These are phyloP conservation scores for Ophion ventricosus DNA, from an alignment of 2,888 invertebrate species.

Conservation along the genomic window DNA sequence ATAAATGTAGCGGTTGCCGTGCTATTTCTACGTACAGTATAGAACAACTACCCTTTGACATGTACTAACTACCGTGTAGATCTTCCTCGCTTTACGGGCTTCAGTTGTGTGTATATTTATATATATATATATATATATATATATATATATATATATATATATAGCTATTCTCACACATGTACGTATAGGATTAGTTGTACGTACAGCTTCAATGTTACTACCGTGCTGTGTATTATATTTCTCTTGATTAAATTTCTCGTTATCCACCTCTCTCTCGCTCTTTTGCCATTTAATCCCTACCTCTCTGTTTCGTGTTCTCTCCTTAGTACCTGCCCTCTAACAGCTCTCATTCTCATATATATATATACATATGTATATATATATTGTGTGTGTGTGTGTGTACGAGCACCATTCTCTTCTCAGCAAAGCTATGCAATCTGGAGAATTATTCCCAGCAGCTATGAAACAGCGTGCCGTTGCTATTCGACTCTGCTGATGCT, in stretches of 20 bases:
- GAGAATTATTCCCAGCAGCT: slow-evolving; percentile 65
- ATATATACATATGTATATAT: background rate
- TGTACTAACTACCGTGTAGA: slow-evolving; percentile 65
- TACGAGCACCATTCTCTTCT: slow-evolving; percentile 10
- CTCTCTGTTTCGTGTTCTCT: slow-evolving; percentile 48
- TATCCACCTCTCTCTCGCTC: slow-evolving; percentile 23
- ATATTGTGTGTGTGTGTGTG: slow-evolving; percentile 3
- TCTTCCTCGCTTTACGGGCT: slow-evolving; percentile 54
- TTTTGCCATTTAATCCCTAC: slow-evolving; percentile 20
- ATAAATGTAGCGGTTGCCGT: slow-evolving; percentile 49
- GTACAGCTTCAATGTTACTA: slow-evolving; percentile 49
- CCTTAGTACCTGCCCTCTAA: slow-evolving; percentile 32
- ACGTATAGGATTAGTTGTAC: slow-evolving; percentile 19
- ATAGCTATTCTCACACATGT: no score
- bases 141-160: no score
- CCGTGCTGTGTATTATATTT: slow-evolving; percentile 62
- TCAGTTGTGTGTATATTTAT: slow-evolving; percentile 7
- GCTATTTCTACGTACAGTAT: slow-evolving; percentile 49
- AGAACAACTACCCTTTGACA: slow-evolving; percentile 64
- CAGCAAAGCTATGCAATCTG: slow-evolving; percentile 59
- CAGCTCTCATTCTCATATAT: slow-evolving; percentile 43
- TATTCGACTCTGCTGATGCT: slow-evolving; percentile 60
- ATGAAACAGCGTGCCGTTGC: slow-evolving; percentile 59
- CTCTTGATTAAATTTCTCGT: slow-evolving; percentile 66
- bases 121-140: no score